Percentiles rank a stretch among this genome's conserved stretches.
Evolutionary conservation across 2,797 vertebrate species (phyloP).

Genomic region (Micromesistius poutassou): DNA sequence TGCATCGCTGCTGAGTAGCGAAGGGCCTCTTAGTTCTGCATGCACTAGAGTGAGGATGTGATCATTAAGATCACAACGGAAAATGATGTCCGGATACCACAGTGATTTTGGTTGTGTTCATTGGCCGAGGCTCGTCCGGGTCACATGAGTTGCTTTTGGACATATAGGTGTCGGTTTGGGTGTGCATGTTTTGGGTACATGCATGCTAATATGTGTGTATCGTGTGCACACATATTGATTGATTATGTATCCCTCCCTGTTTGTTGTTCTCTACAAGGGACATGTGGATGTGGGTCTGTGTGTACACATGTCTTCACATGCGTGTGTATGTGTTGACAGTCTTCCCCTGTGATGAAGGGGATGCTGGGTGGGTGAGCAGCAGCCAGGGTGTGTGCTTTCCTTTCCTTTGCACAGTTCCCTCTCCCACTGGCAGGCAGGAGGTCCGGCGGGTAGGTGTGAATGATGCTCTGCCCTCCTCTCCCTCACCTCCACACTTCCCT

Average conservation of each 20-base stretch:
- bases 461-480: slow-evolving; percentile 60
- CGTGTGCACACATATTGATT: not conserved
- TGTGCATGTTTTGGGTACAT: slow-evolving; percentile 4
- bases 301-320: not conserved
- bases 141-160: not conserved
- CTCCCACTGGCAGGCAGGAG: slow-evolving; percentile 38
- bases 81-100: not conserved
- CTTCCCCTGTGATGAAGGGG: not conserved
- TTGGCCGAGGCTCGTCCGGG: not conserved
- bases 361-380: not conserved
- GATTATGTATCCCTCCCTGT: slow-evolving; percentile 5
- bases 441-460: slow-evolving; percentile 64
- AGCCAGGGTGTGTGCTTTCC: slow-evolving; percentile 45
- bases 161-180: slow-evolving; percentile 13
- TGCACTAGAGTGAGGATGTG: not conserved
- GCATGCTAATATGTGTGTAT: not conserved
- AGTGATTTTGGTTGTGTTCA: not conserved
- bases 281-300: not conserved
- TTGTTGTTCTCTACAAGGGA: not conserved
- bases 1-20: not conserved
- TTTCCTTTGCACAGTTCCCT: not conserved
- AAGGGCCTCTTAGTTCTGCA: not conserved
- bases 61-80: not conserved
- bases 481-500: slow-evolving; percentile 46
- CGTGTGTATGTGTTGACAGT: not conserved